These are phyloP conservation scores for Petrolisthes manimaculis DNA, from an alignment of 2,888 invertebrate genomes.

Conservation along the genomic window DNA sequence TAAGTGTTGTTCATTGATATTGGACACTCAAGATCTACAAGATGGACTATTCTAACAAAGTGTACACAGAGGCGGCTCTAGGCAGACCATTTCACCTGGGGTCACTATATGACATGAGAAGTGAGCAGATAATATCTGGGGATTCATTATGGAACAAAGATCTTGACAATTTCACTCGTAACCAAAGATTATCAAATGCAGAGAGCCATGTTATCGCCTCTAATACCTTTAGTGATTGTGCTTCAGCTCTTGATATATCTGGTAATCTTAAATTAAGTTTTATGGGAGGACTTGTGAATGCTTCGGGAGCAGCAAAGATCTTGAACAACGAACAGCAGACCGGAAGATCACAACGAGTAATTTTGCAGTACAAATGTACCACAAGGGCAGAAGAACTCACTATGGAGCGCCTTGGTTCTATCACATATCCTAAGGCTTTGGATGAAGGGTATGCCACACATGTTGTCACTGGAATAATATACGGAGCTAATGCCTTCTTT, in stretches of 20 bases:
- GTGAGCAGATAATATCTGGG: slow-evolving; percentile 27
- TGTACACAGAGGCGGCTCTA: slow-evolving; percentile 6
- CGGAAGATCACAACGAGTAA: slow-evolving; percentile 12
- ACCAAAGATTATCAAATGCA: not conserved
- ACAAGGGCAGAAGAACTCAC: slow-evolving; percentile 25
- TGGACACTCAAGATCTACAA: no score
- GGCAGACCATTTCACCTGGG: slow-evolving; percentile 36
- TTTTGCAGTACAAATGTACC: slow-evolving; percentile 39
- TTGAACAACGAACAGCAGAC: slow-evolving; percentile 20
- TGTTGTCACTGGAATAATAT: slow-evolving; percentile 32
- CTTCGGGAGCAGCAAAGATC: slow-evolving; percentile 25
- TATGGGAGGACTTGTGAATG: slow-evolving; percentile 27
- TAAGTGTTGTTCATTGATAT: no score
- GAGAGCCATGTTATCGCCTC: slow-evolving; percentile 22
- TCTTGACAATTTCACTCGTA: not conserved
- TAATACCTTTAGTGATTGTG: slow-evolving; percentile 33
- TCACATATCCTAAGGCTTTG: slow-evolving; percentile 16
- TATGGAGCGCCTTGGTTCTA: slow-evolving; percentile 25
- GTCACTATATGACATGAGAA: slow-evolving; percentile 32
- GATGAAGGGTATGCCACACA: slow-evolving; percentile 38
- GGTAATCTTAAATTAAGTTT: slow-evolving; percentile 31
- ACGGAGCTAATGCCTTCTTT: slow-evolving; percentile 39
- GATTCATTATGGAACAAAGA: slow-evolving; percentile 32
- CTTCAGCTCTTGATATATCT: slow-evolving; percentile 27
- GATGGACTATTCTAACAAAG: not conserved